Evolutionary conservation across 2,113 vertebrate species (phyloP).

Genomic region (Junco hyemalis): DNA sequence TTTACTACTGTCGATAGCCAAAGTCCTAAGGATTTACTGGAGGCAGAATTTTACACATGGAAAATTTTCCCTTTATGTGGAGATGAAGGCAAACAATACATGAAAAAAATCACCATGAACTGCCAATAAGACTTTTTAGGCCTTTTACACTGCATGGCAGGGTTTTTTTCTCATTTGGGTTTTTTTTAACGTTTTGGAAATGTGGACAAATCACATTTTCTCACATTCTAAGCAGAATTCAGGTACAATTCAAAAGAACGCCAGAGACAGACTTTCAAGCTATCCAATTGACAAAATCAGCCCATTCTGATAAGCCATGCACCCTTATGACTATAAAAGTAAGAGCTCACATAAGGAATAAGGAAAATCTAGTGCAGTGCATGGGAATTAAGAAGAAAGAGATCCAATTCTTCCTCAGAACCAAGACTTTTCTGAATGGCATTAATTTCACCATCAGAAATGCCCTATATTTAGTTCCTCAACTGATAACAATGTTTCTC

Average conservation of each 20-base stretch:
- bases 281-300: neutral
- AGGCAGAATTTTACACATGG: neutral
- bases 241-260: neutral
- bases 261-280: neutral
- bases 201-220: neutral
- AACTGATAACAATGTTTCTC: neutral
- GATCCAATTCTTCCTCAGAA: neutral
- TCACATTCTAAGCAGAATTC: neutral
- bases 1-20: neutral
- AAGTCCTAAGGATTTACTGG: neutral
- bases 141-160: neutral
- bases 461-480: neutral
- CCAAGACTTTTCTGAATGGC: neutral
- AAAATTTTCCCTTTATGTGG: neutral
- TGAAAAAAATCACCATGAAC: neutral
- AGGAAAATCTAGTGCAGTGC: neutral
- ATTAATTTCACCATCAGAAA: neutral
- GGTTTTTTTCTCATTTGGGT: fast-evolving
- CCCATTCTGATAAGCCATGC: neutral
- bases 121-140: neutral
- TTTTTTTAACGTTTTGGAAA: neutral
- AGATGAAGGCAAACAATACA: neutral
- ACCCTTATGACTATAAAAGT: neutral
- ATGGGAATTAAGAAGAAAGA: neutral
- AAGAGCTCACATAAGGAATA: neutral